Percentiles rank a stretch among this genome's conserved stretches.
phyloP scores from a whole-genome alignment of 2,113 vertebrate genomes.

The Phocoena sinus region DNA sequence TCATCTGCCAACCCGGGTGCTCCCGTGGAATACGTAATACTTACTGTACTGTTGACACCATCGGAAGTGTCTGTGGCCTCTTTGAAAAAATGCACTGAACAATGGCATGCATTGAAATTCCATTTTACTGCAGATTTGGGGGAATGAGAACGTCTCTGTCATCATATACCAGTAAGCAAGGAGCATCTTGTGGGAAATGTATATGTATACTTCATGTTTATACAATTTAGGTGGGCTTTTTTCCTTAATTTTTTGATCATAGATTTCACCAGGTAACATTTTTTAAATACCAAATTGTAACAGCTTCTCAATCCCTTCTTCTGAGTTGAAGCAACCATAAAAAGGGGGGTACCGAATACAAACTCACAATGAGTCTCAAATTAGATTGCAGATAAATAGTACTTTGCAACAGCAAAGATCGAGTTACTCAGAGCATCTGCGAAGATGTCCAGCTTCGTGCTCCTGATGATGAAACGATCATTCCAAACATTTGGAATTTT shows the following conservation, averaged over 20 bases:
- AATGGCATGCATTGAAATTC: background rate
- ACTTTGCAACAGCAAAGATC: conserved; percentile 2
- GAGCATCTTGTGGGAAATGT: background rate
- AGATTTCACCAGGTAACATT: background rate
- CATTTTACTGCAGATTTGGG: background rate
- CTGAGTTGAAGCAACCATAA: background rate
- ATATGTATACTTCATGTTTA: background rate
- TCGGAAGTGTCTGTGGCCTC: background rate
- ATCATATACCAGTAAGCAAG: background rate
- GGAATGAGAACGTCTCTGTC: background rate
- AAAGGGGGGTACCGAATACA: conserved; percentile 15
- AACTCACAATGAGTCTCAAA: background rate
- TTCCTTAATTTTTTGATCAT: background rate
- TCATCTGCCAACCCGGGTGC: background rate
- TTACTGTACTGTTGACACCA: background rate
- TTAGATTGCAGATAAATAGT: conserved; percentile 48
- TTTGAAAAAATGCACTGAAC: background rate
- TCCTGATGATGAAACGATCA: background rate
- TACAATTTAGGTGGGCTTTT: background rate
- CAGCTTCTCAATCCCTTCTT: background rate
- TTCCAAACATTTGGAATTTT: background rate
- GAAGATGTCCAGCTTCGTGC: background rate
- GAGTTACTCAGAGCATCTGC: background rate
- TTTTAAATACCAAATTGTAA: background rate
- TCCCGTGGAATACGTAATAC: background rate